phyloP scores from a whole-genome alignment of 2,888 invertebrate species.

The Linyphia triangularis region DNA sequence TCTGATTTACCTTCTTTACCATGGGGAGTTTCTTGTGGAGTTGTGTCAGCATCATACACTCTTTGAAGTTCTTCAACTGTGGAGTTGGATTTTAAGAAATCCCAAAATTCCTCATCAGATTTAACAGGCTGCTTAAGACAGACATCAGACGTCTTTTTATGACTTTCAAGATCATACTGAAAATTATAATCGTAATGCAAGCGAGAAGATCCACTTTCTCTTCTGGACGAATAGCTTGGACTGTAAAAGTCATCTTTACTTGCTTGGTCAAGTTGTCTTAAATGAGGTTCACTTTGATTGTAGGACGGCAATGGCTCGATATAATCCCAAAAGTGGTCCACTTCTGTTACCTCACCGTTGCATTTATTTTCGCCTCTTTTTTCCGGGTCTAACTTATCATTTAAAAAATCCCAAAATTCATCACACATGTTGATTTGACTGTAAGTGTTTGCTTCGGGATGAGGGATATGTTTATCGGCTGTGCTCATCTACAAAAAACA shows the following conservation, averaged over 20 bases:
- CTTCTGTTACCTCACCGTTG: neutral
- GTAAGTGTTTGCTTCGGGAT: neutral
- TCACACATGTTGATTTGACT: constrained; percentile 44
- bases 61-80: neutral
- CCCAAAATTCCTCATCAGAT: constrained; percentile 56
- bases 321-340: constrained; percentile 18
- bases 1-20: neutral
- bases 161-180: too few relatives aligned
- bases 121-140: neutral
- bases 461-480: too few relatives aligned
- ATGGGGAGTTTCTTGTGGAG: neutral
- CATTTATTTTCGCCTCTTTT: neutral
- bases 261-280: neutral
- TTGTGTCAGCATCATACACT: neutral
- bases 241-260: neutral
- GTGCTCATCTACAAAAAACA: too few relatives aligned
- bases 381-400: neutral
- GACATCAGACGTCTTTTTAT: neutral
- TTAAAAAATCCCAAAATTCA: constrained; percentile 65
- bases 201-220: neutral
- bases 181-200: neutral
- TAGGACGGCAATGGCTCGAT: neutral
- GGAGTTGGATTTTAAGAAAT: constrained; percentile 28
- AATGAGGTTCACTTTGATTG: neutral
- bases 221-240: neutral